These are phyloP conservation scores for Adoxophyes honmai DNA, from an alignment of 1,140 invertebrate species.

Conservation along the genomic window DNA sequence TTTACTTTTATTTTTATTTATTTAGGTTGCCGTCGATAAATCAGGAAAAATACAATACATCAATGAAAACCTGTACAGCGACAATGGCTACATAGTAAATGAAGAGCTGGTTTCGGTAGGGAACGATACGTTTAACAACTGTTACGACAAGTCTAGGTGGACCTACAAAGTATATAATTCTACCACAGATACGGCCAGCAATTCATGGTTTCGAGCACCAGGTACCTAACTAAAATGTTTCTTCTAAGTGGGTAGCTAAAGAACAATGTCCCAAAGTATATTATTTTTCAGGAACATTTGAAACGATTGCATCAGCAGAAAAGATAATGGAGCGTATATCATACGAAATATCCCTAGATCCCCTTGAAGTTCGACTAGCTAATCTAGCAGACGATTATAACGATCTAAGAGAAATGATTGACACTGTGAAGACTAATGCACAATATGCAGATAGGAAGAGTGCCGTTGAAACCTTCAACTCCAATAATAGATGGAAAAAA, in stretches of 20 bases:
- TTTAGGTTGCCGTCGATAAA: slow-evolving; percentile 70
- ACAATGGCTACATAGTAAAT: slow-evolving; percentile 77
- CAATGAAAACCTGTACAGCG: slow-evolving; percentile 75
- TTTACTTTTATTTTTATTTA: slow-evolving; percentile 23
- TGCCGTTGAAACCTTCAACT: slow-evolving; percentile 79
- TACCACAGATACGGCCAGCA: slow-evolving; percentile 41
- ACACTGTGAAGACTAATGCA: slow-evolving; percentile 73
- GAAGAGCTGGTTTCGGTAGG: slow-evolving; percentile 50
- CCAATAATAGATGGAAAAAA: slow-evolving; percentile 84
- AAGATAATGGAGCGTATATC: slow-evolving; percentile 90
- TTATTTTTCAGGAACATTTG: slow-evolving; percentile 76
- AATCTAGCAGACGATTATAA: slow-evolving; percentile 77
- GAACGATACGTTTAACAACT: background rate
- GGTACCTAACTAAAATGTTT: too few species aligned
- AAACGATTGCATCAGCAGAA: slow-evolving; percentile 84
- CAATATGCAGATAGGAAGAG: slow-evolving; percentile 78
- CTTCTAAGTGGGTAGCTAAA: too few species aligned
- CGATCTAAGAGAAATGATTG: slow-evolving; percentile 68
- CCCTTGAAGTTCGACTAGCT: slow-evolving; percentile 80
- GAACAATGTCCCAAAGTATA: too few species aligned
- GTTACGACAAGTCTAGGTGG: slow-evolving; percentile 13
- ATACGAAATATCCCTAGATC: slow-evolving; percentile 81
- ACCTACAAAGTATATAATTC: slow-evolving; percentile 27
- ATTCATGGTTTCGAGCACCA: slow-evolving; percentile 70
- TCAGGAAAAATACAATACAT: slow-evolving; percentile 78